Base-by-base conservation (phyloP, 2,888 invertebrate species). In the Drosophila dives region DNA sequence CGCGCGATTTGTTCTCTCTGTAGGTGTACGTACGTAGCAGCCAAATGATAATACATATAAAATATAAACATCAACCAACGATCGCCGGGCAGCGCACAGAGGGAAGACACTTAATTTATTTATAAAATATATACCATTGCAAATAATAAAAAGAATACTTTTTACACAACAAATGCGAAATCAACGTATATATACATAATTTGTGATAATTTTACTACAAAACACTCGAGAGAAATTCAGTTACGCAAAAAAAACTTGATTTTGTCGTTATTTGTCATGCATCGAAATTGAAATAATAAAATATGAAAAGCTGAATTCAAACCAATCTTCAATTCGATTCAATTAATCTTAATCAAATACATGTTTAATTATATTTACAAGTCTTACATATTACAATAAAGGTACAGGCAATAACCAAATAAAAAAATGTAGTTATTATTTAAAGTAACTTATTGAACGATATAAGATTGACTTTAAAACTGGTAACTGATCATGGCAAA, bases 161-260 rank as follows among this genome's bases (percentile, higher is more conserved):
- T 54, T 70, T 73, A 65, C 82, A 80, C 66, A 78, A 20, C 15
- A 74, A 80, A 72, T 51, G 20, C 65, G 74, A 74, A 72, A 64
- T 67, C 64, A 70, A 64, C 60, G 67, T 83, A 55, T 45, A 45
- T 53, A 86, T 80, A 81, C 72, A 89, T 86, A 84, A 72, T 86
- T 86, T 89, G 84, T 89, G 85, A 84, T 89, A 77, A 86, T 81
- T 85, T 85, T 81, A 79, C 75, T 45, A 23, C 23, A 15, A 15
- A 81, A 81, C 83, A 80, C 70, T 53, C 63, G 54, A 53, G 63
- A 49, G 54, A 72, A 74, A 69, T 72, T 72, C 64, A 58, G 50
- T 59, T 59, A 58, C 32, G 72, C 58, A 70, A 69, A 58, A 56
- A 64, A 61, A 64, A 26, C 49, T 61, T 54, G 54, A 63, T 67